These are phyloP conservation scores for Pyrrhura leucotis DNA, from an alignment of 2,797 vertebrate genomes.

Conservation along the genomic window DNA sequence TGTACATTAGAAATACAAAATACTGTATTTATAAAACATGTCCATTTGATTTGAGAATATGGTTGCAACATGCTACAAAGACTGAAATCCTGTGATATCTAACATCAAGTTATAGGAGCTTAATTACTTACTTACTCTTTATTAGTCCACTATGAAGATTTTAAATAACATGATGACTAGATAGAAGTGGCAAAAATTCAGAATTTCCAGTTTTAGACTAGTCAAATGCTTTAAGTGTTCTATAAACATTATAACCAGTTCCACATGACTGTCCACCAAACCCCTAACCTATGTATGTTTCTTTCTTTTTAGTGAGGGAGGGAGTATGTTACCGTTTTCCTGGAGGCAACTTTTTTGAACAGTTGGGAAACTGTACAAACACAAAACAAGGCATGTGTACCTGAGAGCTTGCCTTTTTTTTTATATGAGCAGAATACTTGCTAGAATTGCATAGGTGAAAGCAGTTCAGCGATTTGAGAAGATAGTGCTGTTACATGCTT, in stretches of 20 bases:
- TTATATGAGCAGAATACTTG: background rate
- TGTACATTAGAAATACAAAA: background rate
- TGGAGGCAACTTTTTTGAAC: background rate
- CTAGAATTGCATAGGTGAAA: background rate
- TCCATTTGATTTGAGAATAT: background rate
- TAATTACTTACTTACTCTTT: background rate
- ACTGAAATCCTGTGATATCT: background rate
- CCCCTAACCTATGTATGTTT: background rate
- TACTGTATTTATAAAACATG: background rate
- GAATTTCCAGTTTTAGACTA: background rate
- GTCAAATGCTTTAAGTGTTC: background rate
- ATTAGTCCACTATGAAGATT: background rate
- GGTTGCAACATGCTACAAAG: background rate
- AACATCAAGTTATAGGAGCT: background rate
- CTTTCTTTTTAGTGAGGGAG: background rate
- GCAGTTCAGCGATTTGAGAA: background rate
- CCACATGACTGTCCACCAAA: background rate
- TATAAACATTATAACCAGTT: background rate
- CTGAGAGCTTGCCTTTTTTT: background rate
- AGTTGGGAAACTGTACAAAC: background rate
- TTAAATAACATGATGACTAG: background rate
- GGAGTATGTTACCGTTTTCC: background rate
- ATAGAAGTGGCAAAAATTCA: background rate
- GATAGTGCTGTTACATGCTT: fast-evolving
- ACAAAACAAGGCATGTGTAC: background rate